Evolutionary conservation across 2,113 vertebrate genomes (phyloP), one percentile per base, ranked within the genome.

Genomic region (Mormyrus lacerda): DNA sequence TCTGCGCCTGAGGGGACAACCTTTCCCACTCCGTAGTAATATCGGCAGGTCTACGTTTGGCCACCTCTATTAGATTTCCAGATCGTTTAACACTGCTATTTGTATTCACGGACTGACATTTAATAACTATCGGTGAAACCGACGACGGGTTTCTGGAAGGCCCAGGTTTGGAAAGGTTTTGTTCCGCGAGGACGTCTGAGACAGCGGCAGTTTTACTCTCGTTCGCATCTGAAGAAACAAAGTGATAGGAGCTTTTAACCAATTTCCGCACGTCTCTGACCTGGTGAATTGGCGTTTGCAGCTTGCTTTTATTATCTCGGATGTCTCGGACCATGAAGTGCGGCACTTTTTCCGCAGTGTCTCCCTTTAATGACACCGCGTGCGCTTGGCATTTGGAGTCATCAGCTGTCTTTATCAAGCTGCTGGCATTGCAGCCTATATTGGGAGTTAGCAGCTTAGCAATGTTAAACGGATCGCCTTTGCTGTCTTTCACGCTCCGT

Each of bases 231-330:
- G 96, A 93, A 31, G 97, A 96, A 48, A 97, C 96, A 84, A 95
- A 96, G 91, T 96, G 95, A 92, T 98, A 97, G 0, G 96, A 96
- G 61, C 97, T 97, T 91, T 99, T 99, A 47, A 99, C 97, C 31
- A 99, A 89, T 89, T 99, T 99, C 21, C 98, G 94, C 90, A 99
- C 98, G 79, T 99, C 98, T 24, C 97, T 94, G 79, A 99, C 98
- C 91, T 98, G 98, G 90, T 99, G 97, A 15, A 98, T 97, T 1
- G 97, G 96, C 0, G 96, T 97, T 89, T 97, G 97, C 0, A 95
- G 90, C 90, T 96, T 96, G n/a, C 94, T 93, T 91, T 97, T 98
- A 73, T 93, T 95, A 6, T 99, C 98, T 89, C 98, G 90, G 1
- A 99, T 95, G 88, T 99, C 98, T 84, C 98, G 92, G 2, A 99